These are phyloP conservation scores for Trissolcus japonicus DNA, from an alignment of 2,888 invertebrate genomes.

Conservation along the genomic window DNA sequence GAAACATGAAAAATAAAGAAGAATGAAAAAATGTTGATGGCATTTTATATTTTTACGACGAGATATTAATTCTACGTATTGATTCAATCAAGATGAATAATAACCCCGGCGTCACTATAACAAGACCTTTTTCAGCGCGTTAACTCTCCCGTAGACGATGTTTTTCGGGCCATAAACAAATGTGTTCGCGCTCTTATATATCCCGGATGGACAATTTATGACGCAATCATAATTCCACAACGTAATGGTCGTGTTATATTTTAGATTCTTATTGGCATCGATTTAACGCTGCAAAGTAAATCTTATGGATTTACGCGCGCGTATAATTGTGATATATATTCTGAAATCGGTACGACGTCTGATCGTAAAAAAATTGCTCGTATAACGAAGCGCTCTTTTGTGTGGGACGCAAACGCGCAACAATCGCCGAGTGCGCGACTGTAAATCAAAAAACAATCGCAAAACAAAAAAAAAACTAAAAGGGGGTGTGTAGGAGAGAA, in stretches of 20 bases:
- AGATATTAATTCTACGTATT: not conserved
- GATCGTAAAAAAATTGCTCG: constrained; percentile 5
- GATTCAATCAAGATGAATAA: constrained; percentile 7
- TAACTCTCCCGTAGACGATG: constrained; percentile 12
- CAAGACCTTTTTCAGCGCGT: constrained; percentile 10
- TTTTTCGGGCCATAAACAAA: constrained; percentile 28
- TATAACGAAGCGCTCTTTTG: constrained; percentile 25
- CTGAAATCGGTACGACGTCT: constrained; percentile 11
- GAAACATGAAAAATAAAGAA: not conserved
- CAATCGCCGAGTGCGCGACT: constrained; percentile 8
- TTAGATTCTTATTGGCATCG: constrained; percentile 46
- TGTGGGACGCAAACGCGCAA: constrained; percentile 7
- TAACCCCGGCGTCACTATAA: not conserved
- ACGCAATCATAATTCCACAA: constrained; percentile 31
- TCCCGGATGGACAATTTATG: constrained; percentile 31
- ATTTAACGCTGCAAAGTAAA: constrained; percentile 44
- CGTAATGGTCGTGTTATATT: constrained; percentile 43
- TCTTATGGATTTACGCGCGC: constrained; percentile 36
- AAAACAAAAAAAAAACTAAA: not conserved
- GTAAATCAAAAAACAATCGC: constrained; percentile 29
- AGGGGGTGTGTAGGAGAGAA: too few relatives aligned
- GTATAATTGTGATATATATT: constrained; percentile 48
- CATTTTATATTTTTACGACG: not conserved
- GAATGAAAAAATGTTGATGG: not conserved
- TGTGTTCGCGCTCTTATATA: constrained; percentile 9